Conservation (phyloP, 2,888 invertebrate species). For the Stenoptilia bipunctidactyla region DNA sequence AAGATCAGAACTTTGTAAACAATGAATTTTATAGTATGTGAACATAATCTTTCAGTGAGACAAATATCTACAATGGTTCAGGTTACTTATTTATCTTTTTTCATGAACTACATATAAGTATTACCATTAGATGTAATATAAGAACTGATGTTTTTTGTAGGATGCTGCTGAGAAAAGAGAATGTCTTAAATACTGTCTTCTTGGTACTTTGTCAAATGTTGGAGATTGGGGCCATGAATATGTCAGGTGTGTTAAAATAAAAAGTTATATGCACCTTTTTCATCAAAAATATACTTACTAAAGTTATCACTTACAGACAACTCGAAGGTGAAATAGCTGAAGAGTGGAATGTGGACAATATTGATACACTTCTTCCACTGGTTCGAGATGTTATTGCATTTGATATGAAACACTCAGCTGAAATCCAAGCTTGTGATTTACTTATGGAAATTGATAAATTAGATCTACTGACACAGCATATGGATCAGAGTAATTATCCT, state of each 20-base stretch:
- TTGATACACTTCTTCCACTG: slow-evolving; percentile 77
- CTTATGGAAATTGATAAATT: slow-evolving; percentile 97
- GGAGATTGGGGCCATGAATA: slow-evolving; percentile 99
- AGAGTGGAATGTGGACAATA: slow-evolving; percentile 78
- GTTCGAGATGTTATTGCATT: slow-evolving; percentile 92
- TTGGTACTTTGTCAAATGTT: slow-evolving; percentile 86
- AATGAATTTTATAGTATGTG: no score
- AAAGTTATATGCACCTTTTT: no score
- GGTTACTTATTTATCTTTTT: no score
- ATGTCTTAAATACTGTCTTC: slow-evolving; percentile 91
- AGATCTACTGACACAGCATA: slow-evolving; percentile 86
- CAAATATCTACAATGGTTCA: no score
- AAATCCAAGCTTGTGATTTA: slow-evolving; percentile 98
- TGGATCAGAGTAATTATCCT: slow-evolving; percentile 90
- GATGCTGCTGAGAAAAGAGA: slow-evolving; percentile 77
- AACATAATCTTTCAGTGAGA: no score
- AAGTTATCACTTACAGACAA: slow-evolving; percentile 71
- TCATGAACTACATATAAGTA: no score
- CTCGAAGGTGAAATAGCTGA: slow-evolving; percentile 89
- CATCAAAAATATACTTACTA: no score
- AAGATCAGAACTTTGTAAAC: no score
- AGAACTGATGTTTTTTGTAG: slow-evolving; percentile 25
- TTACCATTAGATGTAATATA: no score
- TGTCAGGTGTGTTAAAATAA: slow-evolving; percentile 84
- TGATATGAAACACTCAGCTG: slow-evolving; percentile 97